Evolutionary conservation across 2,888 invertebrate species (phyloP), one percentile per base, ranked within the genome.

Genomic region (Tortrix viridana): DNA sequence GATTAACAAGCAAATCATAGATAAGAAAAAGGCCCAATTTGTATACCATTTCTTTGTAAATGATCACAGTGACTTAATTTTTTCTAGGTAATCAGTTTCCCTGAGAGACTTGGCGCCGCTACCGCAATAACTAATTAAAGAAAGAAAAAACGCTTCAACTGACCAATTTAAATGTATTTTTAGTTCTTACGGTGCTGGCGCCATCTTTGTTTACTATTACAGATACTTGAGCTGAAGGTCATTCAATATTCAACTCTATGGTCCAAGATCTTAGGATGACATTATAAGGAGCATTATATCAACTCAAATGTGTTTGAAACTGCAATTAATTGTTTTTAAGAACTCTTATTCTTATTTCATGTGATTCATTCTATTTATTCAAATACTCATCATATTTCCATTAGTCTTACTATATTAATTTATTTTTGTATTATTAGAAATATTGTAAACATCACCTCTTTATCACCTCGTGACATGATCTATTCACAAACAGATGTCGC

Each of bases 41-140:
- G 95, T 97, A 48, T 95, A 96, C 81, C 96, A 97, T 81, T 97
- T 97, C 84, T 89, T 97, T 67, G 93, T 96, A 48, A 96, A 96
- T 83, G 96, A 97, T 83, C 95, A 94, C 70, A 95, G 94, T 81
- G 94, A 95, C 79, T 92, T 94, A 77, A 92, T 94, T 76, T 89
- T 92, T 74, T 88, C 93, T 67, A 93, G 85, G 86, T 93, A 92
- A 83, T 41, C n/a, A 23, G 9, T 22, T 32, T 23, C 7, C n/a
- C 14, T 46, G 14, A 5, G 14, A 14, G 9, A 18, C 3, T 32
- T 22, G 38, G 20, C 23, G 56, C 50, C 44, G 19, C 23, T 20
- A 49, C 37, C 32, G 43, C 43, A 58, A 58, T 37, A 22, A 9
- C 6, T 19, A 23, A n/a, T 38, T 2, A 9, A 32, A 32, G 32